Evolutionary conservation across 2,797 vertebrate genomes (phyloP), one percentile per base, ranked within the genome.

Genomic region (Gadopsis bispinosus): DNA sequence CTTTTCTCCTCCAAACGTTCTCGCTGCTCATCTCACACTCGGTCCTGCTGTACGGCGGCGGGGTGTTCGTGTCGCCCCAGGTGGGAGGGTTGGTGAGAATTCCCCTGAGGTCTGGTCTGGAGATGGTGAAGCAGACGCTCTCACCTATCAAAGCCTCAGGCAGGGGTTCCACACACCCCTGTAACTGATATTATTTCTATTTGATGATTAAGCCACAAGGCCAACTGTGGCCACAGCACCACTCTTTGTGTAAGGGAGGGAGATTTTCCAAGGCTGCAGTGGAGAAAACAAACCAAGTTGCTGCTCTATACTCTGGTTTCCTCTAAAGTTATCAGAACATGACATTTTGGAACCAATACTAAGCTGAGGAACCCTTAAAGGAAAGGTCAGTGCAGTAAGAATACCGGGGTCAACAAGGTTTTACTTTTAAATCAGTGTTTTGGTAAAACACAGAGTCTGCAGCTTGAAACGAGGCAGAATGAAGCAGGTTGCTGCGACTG

Each of bases 141-240:
- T 93, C 93, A 94, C 93, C 93, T 95, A 94, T 95, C 92, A 95
- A 88, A 91, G 91, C 87, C 85, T 92, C 91, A 91, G 94, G 93
- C 85, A 79, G 94, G 93, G 91, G 93, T 87, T 82, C 90, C 70
- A 51, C 87, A 86, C 87, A 72, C 83, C 78, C 79, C 67, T 93
- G 93, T 91, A 94, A 94, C 92, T 93, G 94, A 95, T 94, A 95
- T 93, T 89, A 95, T 92, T 85, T 89, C 89, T 79, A 87, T 89
- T 90, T 87, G 80, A 87, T 86, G 83, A 90, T 87, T 83, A 83
- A 86, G 76, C 73, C 85, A 84, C 69, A 45, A 81, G 77, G 81
- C 83, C 69, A 79, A 87, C 75, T 84, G 81, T 81, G 80, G 69
- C 75, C 71, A 59, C 54, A 58, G 77, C 71, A 80, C 64, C 31